Evolutionary conservation across 1,140 invertebrate genomes (phyloP).

Genomic region (Megalonaias nervosa): DNA sequence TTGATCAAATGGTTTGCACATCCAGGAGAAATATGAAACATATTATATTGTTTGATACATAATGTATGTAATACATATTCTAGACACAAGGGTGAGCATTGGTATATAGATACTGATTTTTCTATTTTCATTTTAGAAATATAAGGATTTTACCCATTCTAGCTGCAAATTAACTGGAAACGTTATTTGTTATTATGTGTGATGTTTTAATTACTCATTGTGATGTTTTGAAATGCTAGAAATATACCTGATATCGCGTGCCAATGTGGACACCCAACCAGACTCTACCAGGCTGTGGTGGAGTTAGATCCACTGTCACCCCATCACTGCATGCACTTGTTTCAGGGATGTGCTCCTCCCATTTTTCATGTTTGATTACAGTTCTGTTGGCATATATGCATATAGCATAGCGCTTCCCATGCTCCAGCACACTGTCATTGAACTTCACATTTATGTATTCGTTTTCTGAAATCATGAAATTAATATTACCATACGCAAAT

Average conservation of each 20-base stretch:
- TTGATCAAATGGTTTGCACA: too few species aligned
- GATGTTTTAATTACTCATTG: too few species aligned
- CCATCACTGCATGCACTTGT: slow-evolving; percentile 51
- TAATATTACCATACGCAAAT: neutral
- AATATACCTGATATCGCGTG: slow-evolving; percentile 32
- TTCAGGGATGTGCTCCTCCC: slow-evolving; percentile 34
- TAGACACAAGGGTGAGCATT: too few species aligned
- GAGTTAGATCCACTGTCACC: slow-evolving; percentile 50
- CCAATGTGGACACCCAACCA: slow-evolving; percentile 32
- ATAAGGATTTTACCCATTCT: too few species aligned
- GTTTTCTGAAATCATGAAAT: slow-evolving; percentile 12
- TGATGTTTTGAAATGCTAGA: too few species aligned
- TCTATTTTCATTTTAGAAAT: too few species aligned
- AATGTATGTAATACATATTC: too few species aligned
- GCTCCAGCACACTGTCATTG: slow-evolving; percentile 17
- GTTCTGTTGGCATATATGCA: slow-evolving; percentile 47
- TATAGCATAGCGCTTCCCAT: slow-evolving; percentile 50
- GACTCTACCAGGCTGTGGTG: slow-evolving; percentile 39
- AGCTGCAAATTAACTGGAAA: too few species aligned
- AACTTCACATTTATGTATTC: slow-evolving; percentile 34
- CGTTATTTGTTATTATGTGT: too few species aligned
- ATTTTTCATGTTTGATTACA: slow-evolving; percentile 38
- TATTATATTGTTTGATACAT: too few species aligned
- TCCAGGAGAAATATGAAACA: too few species aligned
- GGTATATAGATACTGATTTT: too few species aligned